Conservation (phyloP, 2,888 invertebrate species). For the Chrysotoxum bicinctum region DNA sequence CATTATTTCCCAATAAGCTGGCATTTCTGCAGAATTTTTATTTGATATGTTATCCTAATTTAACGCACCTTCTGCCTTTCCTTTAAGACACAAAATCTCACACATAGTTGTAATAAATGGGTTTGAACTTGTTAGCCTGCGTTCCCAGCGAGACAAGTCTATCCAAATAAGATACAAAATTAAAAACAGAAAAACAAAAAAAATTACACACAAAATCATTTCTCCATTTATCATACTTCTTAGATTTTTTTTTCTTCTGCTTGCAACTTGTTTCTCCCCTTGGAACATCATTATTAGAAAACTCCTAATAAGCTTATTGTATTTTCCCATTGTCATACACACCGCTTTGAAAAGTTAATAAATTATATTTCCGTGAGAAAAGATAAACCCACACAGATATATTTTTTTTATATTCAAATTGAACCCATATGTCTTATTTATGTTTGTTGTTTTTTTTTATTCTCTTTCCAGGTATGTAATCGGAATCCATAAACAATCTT, state of each 20-base stretch:
- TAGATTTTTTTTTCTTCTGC: background rate
- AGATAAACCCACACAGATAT: slow-evolving; percentile 23
- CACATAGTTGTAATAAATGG: slow-evolving; percentile 9
- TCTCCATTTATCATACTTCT: slow-evolving; percentile 25
- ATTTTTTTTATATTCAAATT: background rate
- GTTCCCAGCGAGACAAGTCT: slow-evolving; percentile 9
- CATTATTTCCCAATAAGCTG: too few relatives aligned
- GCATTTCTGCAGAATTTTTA: slow-evolving; percentile 24
- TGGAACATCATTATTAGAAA: slow-evolving; percentile 15
- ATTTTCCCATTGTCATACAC: slow-evolving; percentile 23
- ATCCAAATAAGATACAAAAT: background rate
- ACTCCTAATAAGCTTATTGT: slow-evolving; percentile 26
- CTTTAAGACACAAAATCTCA: background rate
- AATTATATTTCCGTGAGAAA: slow-evolving; percentile 27
- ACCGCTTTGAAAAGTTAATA: slow-evolving; percentile 23
- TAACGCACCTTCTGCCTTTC: background rate
- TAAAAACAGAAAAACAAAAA: background rate
- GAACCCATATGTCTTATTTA: background rate
- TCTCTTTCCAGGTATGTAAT: slow-evolving; percentile 56
- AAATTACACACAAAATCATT: background rate
- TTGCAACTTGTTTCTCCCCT: slow-evolving; percentile 8
- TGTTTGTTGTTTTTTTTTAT: slow-evolving; percentile 7
- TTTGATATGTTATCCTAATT: slow-evolving; percentile 9
- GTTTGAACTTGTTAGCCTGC: slow-evolving; percentile 17
- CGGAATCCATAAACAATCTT: slow-evolving; percentile 13